Percentiles rank a stretch among this genome's conserved stretches.
phyloP scores from a whole-genome alignment of 1,140 invertebrate species.

The Pogonomyrmex barbatus region DNA sequence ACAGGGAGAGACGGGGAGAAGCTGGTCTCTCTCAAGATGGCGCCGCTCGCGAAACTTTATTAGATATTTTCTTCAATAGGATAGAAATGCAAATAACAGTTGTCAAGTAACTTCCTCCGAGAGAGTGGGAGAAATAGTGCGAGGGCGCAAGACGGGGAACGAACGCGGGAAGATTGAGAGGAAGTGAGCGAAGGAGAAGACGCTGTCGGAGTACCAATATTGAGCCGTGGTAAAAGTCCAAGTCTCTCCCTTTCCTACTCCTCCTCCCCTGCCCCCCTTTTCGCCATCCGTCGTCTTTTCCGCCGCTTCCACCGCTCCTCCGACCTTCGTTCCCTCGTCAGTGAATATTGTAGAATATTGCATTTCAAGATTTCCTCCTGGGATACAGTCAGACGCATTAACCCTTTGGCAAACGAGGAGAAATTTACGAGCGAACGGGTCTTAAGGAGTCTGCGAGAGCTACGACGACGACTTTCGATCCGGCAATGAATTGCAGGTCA shows the following conservation, averaged over 20 bases:
- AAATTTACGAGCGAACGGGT: constrained; percentile 68
- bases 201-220: constrained; percentile 79
- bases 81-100: constrained; percentile 83
- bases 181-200: constrained; percentile 67
- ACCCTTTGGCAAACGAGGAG: constrained; percentile 71
- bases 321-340: constrained; percentile 69
- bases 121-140: constrained; percentile 61
- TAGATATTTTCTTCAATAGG: constrained; percentile 83
- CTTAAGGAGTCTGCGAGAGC: constrained; percentile 55
- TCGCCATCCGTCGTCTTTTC: constrained; percentile 60
- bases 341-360: constrained; percentile 79
- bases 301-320: constrained; percentile 55
- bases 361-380: constrained; percentile 76
- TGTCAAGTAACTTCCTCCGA: constrained; percentile 80
- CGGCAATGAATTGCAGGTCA: constrained; percentile 37
- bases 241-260: constrained; percentile 55
- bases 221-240: constrained; percentile 81
- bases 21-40: constrained; percentile 67
- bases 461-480: constrained; percentile 60
- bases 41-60: constrained; percentile 79
- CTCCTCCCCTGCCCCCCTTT: constrained; percentile 25
- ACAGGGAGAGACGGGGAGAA: neutral
- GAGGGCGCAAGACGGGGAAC: constrained; percentile 54
- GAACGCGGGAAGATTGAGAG: constrained; percentile 68
- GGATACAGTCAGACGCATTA: constrained; percentile 73